A percentile compares a stretch with the other conserved stretches of the same genome.
These are phyloP conservation scores for Mamestra configurata DNA, from an alignment of 1,140 invertebrate genomes.

Conservation along the genomic window DNA sequence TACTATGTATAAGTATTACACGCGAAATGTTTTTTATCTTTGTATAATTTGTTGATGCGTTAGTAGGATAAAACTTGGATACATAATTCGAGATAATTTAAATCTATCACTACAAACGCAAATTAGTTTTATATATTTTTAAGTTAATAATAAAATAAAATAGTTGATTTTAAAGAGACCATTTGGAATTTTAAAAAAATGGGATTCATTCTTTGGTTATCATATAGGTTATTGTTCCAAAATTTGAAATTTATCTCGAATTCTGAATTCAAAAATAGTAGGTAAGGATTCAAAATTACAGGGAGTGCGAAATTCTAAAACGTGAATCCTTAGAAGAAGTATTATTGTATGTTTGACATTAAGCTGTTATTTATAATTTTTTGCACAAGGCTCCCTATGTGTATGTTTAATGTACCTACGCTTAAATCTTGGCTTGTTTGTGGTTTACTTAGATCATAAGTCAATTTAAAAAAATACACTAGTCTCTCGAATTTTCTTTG, in stretches of 20 bases:
- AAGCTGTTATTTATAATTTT: conserved; percentile 54
- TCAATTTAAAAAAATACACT: conserved; percentile 71
- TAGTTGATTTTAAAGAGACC: too few species aligned
- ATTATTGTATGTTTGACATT: conserved; percentile 33
- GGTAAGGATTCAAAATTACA: conserved; percentile 21
- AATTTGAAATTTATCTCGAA: too few species aligned
- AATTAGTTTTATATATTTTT: too few species aligned
- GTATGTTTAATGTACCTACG: conserved; percentile 59
- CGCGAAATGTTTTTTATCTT: conserved; percentile 39
- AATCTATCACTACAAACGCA: too few species aligned
- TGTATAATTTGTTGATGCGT: conserved; percentile 44
- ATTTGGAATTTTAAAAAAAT: too few species aligned
- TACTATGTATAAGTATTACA: conserved; percentile 48
- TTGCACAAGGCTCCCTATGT: conserved; percentile 66
- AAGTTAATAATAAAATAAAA: too few species aligned
- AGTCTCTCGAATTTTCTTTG: conserved; percentile 61
- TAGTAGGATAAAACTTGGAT: not conserved
- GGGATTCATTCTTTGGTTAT: too few species aligned
- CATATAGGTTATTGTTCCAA: too few species aligned
- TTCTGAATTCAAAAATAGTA: not conserved
- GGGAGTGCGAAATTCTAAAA: conserved; percentile 46
- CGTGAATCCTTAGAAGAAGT: conserved; percentile 22
- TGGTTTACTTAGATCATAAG: conserved; percentile 62
- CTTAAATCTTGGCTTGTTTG: conserved; percentile 61
- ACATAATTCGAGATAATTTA: too few species aligned